Evolutionary conservation across 1,140 invertebrate species (phyloP).

Genomic region (Drosophila micromelanica): DNA sequence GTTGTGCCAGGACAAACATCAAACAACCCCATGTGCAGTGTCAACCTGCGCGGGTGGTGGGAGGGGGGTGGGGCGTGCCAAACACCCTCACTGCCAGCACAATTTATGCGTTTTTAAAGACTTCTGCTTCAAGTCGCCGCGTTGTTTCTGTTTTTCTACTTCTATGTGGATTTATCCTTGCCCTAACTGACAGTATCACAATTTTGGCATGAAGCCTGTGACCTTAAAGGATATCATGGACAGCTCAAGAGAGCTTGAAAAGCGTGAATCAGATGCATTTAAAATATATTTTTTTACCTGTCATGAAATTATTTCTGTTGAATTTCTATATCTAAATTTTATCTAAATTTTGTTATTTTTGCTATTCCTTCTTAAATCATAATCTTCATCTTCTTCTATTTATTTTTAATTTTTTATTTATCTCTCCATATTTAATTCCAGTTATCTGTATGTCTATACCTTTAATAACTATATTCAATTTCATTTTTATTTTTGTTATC

Average conservation of each 20-base stretch:
- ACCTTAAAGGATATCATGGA: background rate
- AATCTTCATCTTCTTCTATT: no score
- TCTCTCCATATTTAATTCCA: background rate
- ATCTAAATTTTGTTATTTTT: no score
- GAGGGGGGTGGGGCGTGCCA: background rate
- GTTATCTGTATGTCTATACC: no score
- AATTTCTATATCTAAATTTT: no score
- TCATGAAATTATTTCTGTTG: background rate
- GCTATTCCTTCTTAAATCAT: no score
- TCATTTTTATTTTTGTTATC: no score
- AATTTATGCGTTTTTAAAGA: conserved; percentile 81
- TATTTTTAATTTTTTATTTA: background rate
- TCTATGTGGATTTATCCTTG: conserved; percentile 11
- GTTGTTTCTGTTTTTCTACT: conserved; percentile 34
- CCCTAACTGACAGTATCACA: background rate
- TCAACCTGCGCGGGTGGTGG: conserved; percentile 22
- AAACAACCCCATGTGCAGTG: conserved; percentile 47
- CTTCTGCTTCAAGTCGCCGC: conserved; percentile 16
- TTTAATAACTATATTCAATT: background rate
- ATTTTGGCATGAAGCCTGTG: background rate
- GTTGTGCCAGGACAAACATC: conserved; percentile 16
- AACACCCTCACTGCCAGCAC: conserved; percentile 47
- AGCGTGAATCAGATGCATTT: no score
- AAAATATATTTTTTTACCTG: background rate
- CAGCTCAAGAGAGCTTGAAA: no score